Evolutionary conservation across 2,113 vertebrate species (phyloP).

Genomic region (Campylomormyrus numenius): DNA sequence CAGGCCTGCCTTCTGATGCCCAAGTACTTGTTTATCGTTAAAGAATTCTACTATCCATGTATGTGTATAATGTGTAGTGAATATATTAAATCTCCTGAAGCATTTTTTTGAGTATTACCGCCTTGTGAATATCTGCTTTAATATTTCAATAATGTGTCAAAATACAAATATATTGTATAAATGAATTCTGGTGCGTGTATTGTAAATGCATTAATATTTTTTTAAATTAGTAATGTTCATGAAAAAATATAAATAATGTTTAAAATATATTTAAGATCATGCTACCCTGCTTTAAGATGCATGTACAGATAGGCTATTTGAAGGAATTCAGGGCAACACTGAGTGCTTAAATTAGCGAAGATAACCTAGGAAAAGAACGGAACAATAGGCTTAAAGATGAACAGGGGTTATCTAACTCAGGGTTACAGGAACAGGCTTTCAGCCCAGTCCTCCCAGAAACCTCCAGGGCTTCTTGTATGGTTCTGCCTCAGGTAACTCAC

Average conservation of each 20-base stretch:
- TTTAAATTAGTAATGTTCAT: not conserved
- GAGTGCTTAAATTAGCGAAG: not conserved
- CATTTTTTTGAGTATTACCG: not conserved
- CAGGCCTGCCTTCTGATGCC: not conserved
- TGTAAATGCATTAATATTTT: not conserved
- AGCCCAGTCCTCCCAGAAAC: not conserved
- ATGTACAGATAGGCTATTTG: not conserved
- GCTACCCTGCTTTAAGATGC: not conserved
- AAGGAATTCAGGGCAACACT: slow-evolving; percentile 22
- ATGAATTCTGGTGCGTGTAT: not conserved
- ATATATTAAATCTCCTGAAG: not conserved
- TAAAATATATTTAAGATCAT: not conserved
- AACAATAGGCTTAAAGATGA: slow-evolving; percentile 19
- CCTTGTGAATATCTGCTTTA: not conserved
- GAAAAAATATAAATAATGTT: not conserved
- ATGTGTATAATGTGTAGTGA: not conserved
- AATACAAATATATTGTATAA: not conserved
- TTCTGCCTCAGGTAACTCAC: not conserved
- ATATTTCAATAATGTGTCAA: not conserved
- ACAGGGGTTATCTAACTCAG: not conserved
- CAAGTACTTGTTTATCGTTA: not conserved
- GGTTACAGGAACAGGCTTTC: not conserved
- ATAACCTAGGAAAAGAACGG: slow-evolving; percentile 13
- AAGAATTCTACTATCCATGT: not conserved
- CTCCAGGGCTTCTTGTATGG: not conserved